A percentile compares a stretch with the other conserved stretches of the same genome.
Conservation (phyloP, 2,113 vertebrate species). For the Pelecanoides urinatrix region DNA sequence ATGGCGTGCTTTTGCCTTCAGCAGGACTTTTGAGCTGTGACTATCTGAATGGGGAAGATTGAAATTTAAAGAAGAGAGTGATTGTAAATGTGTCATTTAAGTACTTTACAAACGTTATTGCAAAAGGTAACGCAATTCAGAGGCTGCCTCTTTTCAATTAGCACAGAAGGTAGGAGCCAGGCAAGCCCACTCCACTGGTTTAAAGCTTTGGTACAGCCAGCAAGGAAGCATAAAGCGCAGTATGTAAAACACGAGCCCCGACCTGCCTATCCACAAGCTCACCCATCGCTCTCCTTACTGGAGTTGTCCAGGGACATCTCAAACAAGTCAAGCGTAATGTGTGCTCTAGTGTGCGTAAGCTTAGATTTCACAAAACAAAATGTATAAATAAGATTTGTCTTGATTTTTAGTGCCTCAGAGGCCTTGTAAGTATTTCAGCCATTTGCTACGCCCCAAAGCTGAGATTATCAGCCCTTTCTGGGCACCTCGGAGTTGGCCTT, state of each 20-base stretch:
- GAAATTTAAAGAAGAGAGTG: constrained; percentile 3
- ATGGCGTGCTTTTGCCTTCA: background rate
- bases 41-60: background rate
- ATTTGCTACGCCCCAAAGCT: background rate
- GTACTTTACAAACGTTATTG: background rate
- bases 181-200: background rate
- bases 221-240: background rate
- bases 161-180: background rate
- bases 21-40: constrained; percentile 14
- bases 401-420: background rate
- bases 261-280: background rate
- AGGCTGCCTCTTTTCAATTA: constrained; percentile 2
- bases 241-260: background rate
- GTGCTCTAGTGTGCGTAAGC: background rate
- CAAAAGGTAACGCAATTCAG: background rate
- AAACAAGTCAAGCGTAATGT: background rate
- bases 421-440: background rate
- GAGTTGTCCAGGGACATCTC: background rate
- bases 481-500: background rate
- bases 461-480: background rate
- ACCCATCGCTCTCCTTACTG: background rate
- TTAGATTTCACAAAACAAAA: background rate
- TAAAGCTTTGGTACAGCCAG: background rate
- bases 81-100: background rate
- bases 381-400: background rate